Conservation (phyloP, 2,113 vertebrate species). For the Danio rerio region DNA sequence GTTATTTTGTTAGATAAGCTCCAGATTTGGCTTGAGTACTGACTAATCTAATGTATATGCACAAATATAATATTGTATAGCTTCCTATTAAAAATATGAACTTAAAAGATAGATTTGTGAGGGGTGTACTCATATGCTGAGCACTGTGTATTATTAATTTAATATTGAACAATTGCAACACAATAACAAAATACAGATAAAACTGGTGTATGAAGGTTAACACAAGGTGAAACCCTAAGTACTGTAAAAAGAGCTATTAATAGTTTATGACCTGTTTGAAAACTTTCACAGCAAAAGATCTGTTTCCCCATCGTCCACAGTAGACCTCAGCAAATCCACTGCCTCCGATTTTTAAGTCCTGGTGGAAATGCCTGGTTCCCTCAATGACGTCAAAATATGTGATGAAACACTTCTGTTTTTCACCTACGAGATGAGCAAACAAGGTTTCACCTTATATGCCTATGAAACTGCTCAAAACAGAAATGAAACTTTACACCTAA, state of each 20-base stretch:
- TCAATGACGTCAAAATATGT: constrained; percentile 69
- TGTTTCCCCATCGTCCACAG: constrained; percentile 67
- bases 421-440: constrained; percentile 44
- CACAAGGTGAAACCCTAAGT: not conserved
- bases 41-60: too few relatives aligned
- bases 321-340: constrained; percentile 74
- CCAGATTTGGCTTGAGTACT: too few relatives aligned
- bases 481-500: constrained; percentile 1
- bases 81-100: too few relatives aligned
- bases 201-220: not conserved
- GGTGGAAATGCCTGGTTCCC: constrained; percentile 75
- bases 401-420: constrained; percentile 47
- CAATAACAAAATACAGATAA: not conserved
- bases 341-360: constrained; percentile 69
- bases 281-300: constrained; percentile 75
- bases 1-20: too few relatives aligned
- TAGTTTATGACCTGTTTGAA: constrained; percentile 76
- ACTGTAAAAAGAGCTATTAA: not conserved
- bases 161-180: not conserved
- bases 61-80: too few relatives aligned
- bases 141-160: not conserved
- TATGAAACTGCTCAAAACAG: not conserved
- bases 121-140: too few relatives aligned
- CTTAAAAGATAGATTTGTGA: too few relatives aligned
- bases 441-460: not conserved